Evolutionary conservation across 2,797 vertebrate genomes (phyloP).

Genomic region (Enteromius radiatus): DNA sequence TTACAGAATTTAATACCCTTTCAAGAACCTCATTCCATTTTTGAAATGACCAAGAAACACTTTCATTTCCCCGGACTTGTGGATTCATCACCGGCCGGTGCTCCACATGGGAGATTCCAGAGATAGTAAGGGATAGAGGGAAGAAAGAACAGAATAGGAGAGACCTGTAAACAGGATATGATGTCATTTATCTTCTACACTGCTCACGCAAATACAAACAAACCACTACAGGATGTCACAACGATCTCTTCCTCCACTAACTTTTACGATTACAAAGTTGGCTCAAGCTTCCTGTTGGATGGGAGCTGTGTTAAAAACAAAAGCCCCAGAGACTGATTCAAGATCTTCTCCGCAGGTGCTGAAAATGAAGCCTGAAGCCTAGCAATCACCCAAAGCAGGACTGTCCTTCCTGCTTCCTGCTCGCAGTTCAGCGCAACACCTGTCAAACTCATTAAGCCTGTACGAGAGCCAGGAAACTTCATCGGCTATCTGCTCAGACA

Average conservation of each 20-base stretch:
- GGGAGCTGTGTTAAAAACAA: constrained; percentile 4
- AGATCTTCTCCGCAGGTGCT: constrained; percentile 59
- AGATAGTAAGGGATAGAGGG: constrained; percentile 32
- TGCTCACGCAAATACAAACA: constrained; percentile 50
- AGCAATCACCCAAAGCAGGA: constrained; percentile 56
- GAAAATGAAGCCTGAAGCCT: constrained; percentile 63
- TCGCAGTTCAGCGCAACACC: constrained; percentile 59
- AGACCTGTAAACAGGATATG: constrained; percentile 56
- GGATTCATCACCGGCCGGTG: constrained; percentile 53
- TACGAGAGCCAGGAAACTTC: constrained; percentile 26
- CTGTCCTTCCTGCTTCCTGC: constrained; percentile 71
- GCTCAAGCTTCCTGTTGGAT: constrained; percentile 45
- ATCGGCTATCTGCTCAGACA: constrained; percentile 8
- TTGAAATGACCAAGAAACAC: constrained; percentile 62
- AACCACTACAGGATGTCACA: constrained; percentile 62
- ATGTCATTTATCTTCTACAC: constrained; percentile 59
- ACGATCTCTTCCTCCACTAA: constrained; percentile 39
- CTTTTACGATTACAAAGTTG: constrained; percentile 43
- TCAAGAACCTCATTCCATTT: constrained; percentile 68
- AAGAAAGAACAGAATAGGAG: background rate
- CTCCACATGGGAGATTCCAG: constrained; percentile 50
- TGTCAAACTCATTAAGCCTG: constrained; percentile 59
- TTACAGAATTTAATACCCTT: constrained; percentile 75
- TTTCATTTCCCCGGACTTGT: constrained; percentile 57
- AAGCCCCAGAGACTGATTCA: constrained; percentile 32